These are phyloP conservation scores for Miniopterus natalensis DNA, from an alignment of 2,113 vertebrate genomes.

Conservation along the genomic window DNA sequence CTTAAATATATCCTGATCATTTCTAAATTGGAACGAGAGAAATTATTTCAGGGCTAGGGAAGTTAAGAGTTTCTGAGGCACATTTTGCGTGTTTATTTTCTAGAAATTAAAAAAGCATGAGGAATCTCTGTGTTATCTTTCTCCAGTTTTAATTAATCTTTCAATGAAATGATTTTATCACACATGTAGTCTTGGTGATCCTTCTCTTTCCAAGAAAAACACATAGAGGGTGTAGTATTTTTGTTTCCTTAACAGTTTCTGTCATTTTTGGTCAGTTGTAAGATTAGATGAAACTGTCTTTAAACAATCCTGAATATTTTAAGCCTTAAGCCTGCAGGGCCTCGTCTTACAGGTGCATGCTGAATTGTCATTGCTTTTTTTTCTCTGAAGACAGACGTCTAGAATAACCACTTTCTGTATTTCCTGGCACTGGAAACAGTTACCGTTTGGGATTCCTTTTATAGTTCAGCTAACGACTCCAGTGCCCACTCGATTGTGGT, in stretches of 20 bases:
- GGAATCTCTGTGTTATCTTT: neutral
- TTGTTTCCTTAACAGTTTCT: slow-evolving; percentile 61
- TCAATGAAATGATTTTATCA: neutral
- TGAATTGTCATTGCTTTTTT: slow-evolving; percentile 75
- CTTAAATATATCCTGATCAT: slow-evolving; percentile 75
- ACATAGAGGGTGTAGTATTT: slow-evolving; percentile 46
- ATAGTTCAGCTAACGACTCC: slow-evolving; percentile 88
- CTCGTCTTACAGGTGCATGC: slow-evolving; percentile 82
- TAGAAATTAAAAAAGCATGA: slow-evolving; percentile 76
- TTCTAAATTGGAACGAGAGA: slow-evolving; percentile 80
- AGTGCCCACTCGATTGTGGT: slow-evolving; percentile 85
- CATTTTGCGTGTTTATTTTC: slow-evolving; percentile 1
- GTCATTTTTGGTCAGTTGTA: slow-evolving; percentile 75
- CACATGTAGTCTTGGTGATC: neutral
- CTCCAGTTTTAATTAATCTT: neutral
- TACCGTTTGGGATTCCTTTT: slow-evolving; percentile 89
- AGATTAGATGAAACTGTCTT: slow-evolving; percentile 54
- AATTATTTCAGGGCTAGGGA: slow-evolving; percentile 14
- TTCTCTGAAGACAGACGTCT: slow-evolving; percentile 78
- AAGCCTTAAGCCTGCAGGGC: slow-evolving; percentile 51
- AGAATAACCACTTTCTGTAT: slow-evolving; percentile 84
- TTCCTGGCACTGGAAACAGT: slow-evolving; percentile 90
- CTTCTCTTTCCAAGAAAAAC: slow-evolving; percentile 45
- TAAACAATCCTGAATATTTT: slow-evolving; percentile 78
- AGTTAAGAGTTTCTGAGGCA: slow-evolving; percentile 65